A percentile compares a stretch with the other conserved stretches of the same genome.
phyloP scores from a whole-genome alignment of 1,140 invertebrate species.

The Potamilus streckersoni region DNA sequence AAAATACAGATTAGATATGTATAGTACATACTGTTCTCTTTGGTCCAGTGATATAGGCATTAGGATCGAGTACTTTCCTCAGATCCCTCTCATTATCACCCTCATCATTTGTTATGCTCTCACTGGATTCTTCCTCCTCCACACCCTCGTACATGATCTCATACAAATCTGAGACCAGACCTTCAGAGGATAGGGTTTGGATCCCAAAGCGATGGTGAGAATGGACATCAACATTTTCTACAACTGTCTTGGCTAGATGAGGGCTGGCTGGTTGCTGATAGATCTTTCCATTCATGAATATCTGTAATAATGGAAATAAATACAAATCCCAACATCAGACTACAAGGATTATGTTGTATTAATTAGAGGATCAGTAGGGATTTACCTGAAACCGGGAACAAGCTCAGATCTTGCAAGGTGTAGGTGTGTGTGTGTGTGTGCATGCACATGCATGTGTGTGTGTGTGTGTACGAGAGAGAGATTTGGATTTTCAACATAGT shows the following conservation, averaged over 20 bases:
- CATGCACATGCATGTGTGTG: no score
- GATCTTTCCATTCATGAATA: conserved; percentile 26
- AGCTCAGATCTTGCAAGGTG: no score
- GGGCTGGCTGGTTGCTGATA: conserved; percentile 25
- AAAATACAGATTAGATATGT: not conserved
- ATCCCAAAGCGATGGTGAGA: conserved; percentile 52
- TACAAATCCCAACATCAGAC: no score
- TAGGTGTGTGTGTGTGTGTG: no score
- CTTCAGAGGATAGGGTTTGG: conserved; percentile 49
- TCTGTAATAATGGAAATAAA: conserved; percentile 2
- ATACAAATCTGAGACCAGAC: conserved; percentile 45
- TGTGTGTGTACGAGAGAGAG: no score
- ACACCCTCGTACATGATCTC: conserved; percentile 51
- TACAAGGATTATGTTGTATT: no score
- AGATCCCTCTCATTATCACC: conserved; percentile 43
- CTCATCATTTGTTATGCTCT: conserved; percentile 9
- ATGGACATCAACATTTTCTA: conserved; percentile 46
- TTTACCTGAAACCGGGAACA: no score
- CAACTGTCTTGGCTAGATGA: conserved; percentile 44
- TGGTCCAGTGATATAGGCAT: conserved; percentile 42
- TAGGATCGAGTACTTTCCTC: conserved; percentile 42
- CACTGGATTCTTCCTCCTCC: conserved; percentile 11
- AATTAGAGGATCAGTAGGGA: no score
- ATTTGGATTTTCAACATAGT: no score
- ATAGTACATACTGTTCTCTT: conserved; percentile 43